Conservation (phyloP, 2,888 invertebrate genomes). For the Macroteleia sp. region DNA sequence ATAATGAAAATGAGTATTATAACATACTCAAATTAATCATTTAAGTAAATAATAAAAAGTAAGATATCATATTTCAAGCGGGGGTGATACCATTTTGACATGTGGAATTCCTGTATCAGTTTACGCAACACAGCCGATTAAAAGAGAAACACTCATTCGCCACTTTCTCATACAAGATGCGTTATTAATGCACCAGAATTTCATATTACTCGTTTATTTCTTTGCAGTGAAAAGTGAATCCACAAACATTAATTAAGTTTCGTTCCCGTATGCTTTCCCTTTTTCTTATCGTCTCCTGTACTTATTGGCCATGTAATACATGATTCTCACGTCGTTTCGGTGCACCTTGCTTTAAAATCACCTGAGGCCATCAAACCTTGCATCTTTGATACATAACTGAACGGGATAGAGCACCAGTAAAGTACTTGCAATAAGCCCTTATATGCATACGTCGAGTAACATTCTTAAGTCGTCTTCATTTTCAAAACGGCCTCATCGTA, state of each 20-base stretch:
- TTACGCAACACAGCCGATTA: not conserved
- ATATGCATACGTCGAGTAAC: constrained; percentile 32
- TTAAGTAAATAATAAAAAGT: too few species aligned
- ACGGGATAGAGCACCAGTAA: constrained; percentile 34
- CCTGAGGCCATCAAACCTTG: constrained; percentile 69
- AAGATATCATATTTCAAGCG: too few species aligned
- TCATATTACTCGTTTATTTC: not conserved
- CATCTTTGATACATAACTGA: constrained; percentile 50
- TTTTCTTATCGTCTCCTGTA: constrained; percentile 31
- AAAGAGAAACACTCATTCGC: too few species aligned
- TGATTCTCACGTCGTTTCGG: constrained; percentile 66
- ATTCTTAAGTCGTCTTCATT: constrained; percentile 42
- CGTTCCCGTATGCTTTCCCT: constrained; percentile 55
- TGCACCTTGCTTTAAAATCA: constrained; percentile 64
- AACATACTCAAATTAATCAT: too few species aligned
- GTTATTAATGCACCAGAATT: constrained; percentile 34
- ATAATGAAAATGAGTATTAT: too few species aligned
- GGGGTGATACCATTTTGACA: too few species aligned
- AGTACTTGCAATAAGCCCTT: constrained; percentile 47
- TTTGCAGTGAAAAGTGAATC: constrained; percentile 31
- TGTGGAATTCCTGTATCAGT: not conserved
- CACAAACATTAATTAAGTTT: constrained; percentile 43
- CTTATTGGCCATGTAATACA: constrained; percentile 56
- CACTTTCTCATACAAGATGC: constrained; percentile 24
- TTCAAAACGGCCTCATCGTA: constrained; percentile 6